Evolutionary conservation across 2,113 vertebrate species (phyloP), one percentile per base, ranked within the genome.

Genomic region (zebrafish (Danio rerio)): DNA sequence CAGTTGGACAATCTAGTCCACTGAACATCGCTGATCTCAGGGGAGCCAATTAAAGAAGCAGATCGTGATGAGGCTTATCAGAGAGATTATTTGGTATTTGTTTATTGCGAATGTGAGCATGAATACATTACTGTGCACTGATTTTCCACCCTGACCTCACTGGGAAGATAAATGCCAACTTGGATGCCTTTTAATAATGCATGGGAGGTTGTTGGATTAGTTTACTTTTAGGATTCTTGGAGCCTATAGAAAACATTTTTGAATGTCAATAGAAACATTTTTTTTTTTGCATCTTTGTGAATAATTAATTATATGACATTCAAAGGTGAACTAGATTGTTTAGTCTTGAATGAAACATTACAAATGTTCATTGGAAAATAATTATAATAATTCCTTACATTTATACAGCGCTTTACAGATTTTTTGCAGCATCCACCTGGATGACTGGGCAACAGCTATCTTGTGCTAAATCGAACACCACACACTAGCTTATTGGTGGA

Each of bases 141-240:
- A 10, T 52, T 7, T 65, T 71, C 56, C 5, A 7, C n/a, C 47
- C 16, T 13, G 53, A 49, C 49, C 49, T 31, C 63, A 50, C 59
- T 58, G 62, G 70, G 77, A 72, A 80, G 76, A 80, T 78, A 49
- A 61, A 83, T 80, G 56, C 56, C 10, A 72, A 70, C 81, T 83
- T 71, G 69, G 45, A 80, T 52, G 10, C 15, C 13, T 83, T 82
- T 82, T 71, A 85, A 80, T 82, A 82, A 80, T 80, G 53, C 45
- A 82, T 85, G 59, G 40, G 12, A 2, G n/a, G 53, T n/a, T 52
- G 21, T 50, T 50, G 68, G 79, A 47, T 6, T 68, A 47, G 21
- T 65, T 15, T 40, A 63, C 8, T 43, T 66, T 16, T 45, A 16
- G 4, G 0, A n/a, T 45, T 66, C 15, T 45, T 66, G 63, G 43